Conservation (phyloP, 2,888 invertebrate genomes). For the Drosophila imparisetae region DNA sequence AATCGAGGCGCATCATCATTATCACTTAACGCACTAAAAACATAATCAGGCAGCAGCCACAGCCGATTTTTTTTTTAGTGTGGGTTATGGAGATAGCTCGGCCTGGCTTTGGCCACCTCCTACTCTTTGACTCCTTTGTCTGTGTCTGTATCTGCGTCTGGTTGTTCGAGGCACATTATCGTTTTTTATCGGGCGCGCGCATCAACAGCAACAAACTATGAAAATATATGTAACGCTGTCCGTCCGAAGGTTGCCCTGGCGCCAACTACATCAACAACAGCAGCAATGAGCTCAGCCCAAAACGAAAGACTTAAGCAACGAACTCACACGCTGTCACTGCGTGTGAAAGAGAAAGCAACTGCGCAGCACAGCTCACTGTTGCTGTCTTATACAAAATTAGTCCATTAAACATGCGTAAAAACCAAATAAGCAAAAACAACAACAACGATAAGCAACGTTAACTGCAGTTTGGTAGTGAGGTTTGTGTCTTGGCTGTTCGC, state of each 20-base stretch:
- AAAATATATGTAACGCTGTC: constrained; percentile 73
- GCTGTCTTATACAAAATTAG: constrained; percentile 64
- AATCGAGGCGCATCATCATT: constrained; percentile 78
- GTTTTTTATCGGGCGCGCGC: constrained; percentile 73
- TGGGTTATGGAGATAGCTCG: constrained; percentile 43
- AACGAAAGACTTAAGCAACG: constrained; percentile 75
- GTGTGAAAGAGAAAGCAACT: constrained; percentile 58
- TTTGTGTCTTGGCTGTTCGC: constrained; percentile 56
- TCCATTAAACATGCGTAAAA: constrained; percentile 81
- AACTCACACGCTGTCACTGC: constrained; percentile 64
- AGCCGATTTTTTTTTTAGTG: constrained; percentile 31
- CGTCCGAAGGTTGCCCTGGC: constrained; percentile 68
- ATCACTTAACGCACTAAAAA: constrained; percentile 81
- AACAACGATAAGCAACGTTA: constrained; percentile 60
- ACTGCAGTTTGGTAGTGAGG: constrained; percentile 56
- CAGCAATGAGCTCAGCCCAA: constrained; percentile 12
- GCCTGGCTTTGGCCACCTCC: neutral
- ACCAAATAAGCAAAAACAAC: constrained; percentile 57
- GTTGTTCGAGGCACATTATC: constrained; percentile 60
- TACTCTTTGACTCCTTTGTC: neutral
- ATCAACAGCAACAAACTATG: constrained; percentile 77
- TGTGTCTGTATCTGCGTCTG: constrained; percentile 21
- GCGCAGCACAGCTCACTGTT: constrained; percentile 16
- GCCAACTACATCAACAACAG: constrained; percentile 64
- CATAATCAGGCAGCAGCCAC: constrained; percentile 73